Evolutionary conservation across 2,888 invertebrate genomes (phyloP).

Genomic region (Thelaira solivaga): DNA sequence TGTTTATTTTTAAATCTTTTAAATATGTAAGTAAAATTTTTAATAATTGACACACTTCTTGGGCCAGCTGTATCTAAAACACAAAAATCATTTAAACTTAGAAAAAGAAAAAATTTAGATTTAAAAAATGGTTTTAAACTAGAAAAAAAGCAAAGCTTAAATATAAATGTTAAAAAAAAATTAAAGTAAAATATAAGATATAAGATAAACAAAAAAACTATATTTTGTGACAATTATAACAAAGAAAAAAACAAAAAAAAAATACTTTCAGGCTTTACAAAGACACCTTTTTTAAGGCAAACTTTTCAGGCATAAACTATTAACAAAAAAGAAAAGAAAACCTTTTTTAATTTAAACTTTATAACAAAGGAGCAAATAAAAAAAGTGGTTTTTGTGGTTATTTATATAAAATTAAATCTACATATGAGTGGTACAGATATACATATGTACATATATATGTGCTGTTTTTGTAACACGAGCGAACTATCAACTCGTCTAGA

Average conservation of each 20-base stretch:
- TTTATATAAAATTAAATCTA: conserved; percentile 23
- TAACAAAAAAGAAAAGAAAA: background rate
- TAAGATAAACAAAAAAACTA: conserved; percentile 27
- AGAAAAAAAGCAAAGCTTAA: conserved; percentile 54
- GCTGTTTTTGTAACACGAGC: too few species aligned
- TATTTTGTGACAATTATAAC: conserved; percentile 58
- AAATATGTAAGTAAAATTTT: too few species aligned
- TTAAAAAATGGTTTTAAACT: conserved; percentile 48
- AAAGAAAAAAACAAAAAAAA: background rate
- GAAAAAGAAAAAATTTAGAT: background rate
- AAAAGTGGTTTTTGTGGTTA: conserved; percentile 56
- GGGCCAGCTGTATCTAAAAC: too few species aligned
- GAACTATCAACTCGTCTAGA: too few species aligned
- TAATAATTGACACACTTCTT: too few species aligned
- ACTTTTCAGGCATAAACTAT: conserved; percentile 56
- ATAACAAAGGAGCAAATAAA: conserved; percentile 7
- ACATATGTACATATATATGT: conserved; percentile 32
- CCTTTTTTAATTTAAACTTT: conserved; percentile 13
- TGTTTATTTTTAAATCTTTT: too few species aligned
- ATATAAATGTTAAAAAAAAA: conserved; percentile 19
- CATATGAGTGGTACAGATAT: too few species aligned
- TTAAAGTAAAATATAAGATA: background rate
- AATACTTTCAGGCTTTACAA: conserved; percentile 60
- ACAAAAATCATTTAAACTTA: conserved; percentile 54
- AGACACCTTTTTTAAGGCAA: conserved; percentile 60